A percentile compares a stretch with the other conserved stretches of the same genome.
These are phyloP conservation scores for Sialia sialis DNA, from an alignment of 2,113 vertebrate genomes.

Conservation along the genomic window DNA sequence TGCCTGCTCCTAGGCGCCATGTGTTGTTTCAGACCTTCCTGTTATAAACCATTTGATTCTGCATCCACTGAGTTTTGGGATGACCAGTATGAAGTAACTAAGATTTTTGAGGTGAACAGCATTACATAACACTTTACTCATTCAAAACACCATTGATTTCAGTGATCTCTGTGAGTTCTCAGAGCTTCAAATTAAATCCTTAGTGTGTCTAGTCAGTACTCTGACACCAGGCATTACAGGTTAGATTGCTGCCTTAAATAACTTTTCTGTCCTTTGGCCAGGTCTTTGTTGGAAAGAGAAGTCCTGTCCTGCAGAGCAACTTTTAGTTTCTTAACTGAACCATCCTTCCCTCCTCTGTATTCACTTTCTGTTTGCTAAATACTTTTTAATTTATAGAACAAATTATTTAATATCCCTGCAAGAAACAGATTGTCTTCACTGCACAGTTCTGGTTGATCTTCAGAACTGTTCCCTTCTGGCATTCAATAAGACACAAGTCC, in stretches of 20 bases:
- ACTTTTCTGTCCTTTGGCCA: not conserved
- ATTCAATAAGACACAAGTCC: not conserved
- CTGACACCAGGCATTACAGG: fast-evolving
- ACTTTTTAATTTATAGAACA: not conserved
- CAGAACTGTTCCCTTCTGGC: not conserved
- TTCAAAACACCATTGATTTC: not conserved
- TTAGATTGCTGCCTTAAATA: not conserved
- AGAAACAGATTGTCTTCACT: not conserved
- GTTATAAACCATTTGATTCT: not conserved
- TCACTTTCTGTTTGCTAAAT: not conserved
- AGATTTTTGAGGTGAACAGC: not conserved
- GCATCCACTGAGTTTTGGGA: not conserved
- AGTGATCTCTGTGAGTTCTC: not conserved
- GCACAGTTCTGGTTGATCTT: not conserved
- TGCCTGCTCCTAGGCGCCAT: not conserved
- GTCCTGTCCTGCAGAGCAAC: not conserved
- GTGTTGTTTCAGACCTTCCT: not conserved
- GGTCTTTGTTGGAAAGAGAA: not conserved
- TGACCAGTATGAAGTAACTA: not conserved
- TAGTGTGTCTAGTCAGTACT: not conserved
- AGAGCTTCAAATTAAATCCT: not conserved
- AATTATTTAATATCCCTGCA: not conserved
- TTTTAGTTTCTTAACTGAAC: not conserved
- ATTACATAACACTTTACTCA: not conserved
- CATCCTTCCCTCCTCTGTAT: not conserved